phyloP scores from a whole-genome alignment of 2,888 invertebrate species.

The Papilio gigon region DNA sequence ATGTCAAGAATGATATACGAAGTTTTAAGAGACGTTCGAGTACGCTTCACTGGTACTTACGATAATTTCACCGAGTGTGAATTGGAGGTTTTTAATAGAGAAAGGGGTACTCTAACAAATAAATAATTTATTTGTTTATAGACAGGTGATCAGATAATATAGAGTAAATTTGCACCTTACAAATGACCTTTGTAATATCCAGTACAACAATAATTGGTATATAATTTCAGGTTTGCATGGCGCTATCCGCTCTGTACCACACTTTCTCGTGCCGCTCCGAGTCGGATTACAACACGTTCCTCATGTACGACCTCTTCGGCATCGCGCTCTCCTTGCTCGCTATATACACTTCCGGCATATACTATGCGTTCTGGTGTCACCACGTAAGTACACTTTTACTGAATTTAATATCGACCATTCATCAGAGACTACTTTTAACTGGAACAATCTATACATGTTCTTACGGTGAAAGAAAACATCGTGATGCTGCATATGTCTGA shows the following conservation, averaged over 20 bases:
- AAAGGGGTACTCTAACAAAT: background rate
- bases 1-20: background rate
- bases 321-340: conserved; percentile 96
- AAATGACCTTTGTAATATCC: conserved; percentile 12
- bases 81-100: background rate
- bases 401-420: background rate
- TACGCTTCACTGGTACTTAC: background rate
- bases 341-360: conserved; percentile 97
- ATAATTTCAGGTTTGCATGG: conserved; percentile 91
- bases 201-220: conserved; percentile 4
- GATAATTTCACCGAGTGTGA: background rate
- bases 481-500: too few relatives aligned
- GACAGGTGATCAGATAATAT: background rate
- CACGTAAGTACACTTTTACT: conserved; percentile 84
- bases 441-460: too few relatives aligned
- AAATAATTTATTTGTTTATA: too few relatives aligned
- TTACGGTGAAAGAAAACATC: too few relatives aligned
- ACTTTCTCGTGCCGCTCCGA: conserved; percentile 97
- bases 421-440: too few relatives aligned
- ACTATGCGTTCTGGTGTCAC: conserved; percentile 98
- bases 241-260: conserved; percentile 95
- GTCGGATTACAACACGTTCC: conserved; percentile 91
- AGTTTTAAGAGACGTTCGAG: background rate
- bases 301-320: conserved; percentile 95
- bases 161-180: background rate